Conservation (phyloP, 1,140 invertebrate species). For the Caerostris darwini region DNA sequence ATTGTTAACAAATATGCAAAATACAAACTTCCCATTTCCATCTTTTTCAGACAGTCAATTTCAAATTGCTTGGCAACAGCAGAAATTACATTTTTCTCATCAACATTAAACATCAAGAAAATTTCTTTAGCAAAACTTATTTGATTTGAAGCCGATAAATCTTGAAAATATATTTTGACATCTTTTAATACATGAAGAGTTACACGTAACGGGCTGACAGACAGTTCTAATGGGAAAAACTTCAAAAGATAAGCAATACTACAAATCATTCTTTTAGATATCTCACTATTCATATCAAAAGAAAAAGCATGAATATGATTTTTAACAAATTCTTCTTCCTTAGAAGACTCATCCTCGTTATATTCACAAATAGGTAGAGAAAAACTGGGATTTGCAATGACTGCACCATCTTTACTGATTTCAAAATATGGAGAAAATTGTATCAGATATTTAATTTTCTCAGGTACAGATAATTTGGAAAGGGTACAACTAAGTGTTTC, state of each 20-base stretch:
- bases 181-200: neutral
- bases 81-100: neutral
- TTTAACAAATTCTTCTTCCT: neutral
- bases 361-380: neutral
- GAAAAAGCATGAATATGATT: too few relatives aligned
- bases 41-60: neutral
- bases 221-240: neutral
- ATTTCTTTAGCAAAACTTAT: neutral
- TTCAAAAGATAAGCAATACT: constrained; percentile 2
- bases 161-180: neutral
- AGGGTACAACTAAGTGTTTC: neutral
- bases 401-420: neutral
- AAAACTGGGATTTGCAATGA: neutral
- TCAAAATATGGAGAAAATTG: neutral
- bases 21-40: neutral
- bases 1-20: neutral
- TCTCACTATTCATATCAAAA: neutral
- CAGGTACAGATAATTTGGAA: neutral
- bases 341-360: neutral
- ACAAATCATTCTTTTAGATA: neutral
- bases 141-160: neutral
- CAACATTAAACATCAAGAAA: neutral
- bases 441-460: neutral
- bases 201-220: neutral
- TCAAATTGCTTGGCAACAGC: neutral